phyloP scores from a whole-genome alignment of 2,113 vertebrate genomes.

The Xiphophorus maculatus region DNA sequence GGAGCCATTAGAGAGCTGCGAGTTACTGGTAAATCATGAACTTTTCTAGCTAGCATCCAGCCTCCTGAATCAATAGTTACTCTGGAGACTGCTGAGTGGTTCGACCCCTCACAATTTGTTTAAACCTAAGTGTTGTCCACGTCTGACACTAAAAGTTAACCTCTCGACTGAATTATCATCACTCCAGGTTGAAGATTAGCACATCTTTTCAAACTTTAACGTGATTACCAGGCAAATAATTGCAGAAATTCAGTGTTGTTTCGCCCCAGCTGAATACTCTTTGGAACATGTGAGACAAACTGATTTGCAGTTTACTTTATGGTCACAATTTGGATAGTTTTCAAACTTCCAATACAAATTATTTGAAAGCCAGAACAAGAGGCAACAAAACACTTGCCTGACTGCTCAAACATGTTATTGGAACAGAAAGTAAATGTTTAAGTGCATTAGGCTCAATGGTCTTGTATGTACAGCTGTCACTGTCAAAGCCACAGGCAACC shows the following conservation, averaged over 20 bases:
- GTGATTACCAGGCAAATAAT: slow-evolving; percentile 17
- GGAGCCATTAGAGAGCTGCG: slow-evolving; percentile 33
- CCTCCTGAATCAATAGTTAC: slow-evolving; percentile 73
- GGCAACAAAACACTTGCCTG: slow-evolving; percentile 63
- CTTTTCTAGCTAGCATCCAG: slow-evolving; percentile 63
- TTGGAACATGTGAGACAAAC: not conserved
- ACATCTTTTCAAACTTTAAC: slow-evolving; percentile 39
- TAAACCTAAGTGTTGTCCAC: slow-evolving; percentile 51
- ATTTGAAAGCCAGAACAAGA: slow-evolving; percentile 47
- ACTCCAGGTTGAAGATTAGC: slow-evolving; percentile 34
- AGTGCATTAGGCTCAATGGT: slow-evolving; percentile 74
- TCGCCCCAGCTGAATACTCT: slow-evolving; percentile 8
- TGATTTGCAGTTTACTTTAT: slow-evolving; percentile 11
- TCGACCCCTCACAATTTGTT: slow-evolving; percentile 53
- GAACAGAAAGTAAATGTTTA: slow-evolving; percentile 72
- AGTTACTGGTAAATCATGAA: slow-evolving; percentile 75
- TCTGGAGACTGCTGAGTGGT: slow-evolving; percentile 66
- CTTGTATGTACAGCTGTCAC: slow-evolving; percentile 82
- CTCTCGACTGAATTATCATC: slow-evolving; percentile 3
- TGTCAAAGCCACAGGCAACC: slow-evolving; percentile 77
- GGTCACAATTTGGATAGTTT: slow-evolving; percentile 18
- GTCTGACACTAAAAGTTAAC: slow-evolving; percentile 43
- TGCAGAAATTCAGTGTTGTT: slow-evolving; percentile 5
- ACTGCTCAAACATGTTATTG: slow-evolving; percentile 69
- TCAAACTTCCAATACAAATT: slow-evolving; percentile 37